These are phyloP conservation scores for Apamea anceps DNA, from an alignment of 2,888 invertebrate species.

Conservation along the genomic window DNA sequence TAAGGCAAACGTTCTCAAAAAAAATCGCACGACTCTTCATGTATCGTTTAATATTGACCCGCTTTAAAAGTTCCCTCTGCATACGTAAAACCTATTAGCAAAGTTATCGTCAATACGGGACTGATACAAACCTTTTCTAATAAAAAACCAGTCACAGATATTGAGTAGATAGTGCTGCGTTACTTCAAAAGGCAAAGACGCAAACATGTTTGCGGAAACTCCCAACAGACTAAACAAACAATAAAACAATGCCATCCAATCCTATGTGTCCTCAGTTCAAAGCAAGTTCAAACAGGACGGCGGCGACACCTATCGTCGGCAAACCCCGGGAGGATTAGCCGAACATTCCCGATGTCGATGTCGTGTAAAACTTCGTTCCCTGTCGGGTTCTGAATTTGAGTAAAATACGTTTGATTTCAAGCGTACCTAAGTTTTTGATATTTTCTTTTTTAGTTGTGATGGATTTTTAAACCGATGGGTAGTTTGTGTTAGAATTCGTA, in stretches of 20 bases:
- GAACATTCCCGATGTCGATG: conserved; percentile 54
- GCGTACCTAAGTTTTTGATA: neutral
- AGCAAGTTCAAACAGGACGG: conserved; percentile 40
- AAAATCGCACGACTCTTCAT: neutral
- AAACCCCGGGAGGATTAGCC: conserved; percentile 47
- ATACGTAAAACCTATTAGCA: neutral
- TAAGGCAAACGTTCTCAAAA: neutral
- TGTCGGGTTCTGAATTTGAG: conserved; percentile 34
- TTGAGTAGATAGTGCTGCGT: neutral
- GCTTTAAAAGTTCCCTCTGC: neutral
- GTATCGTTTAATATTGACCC: neutral
- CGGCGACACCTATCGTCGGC: conserved; percentile 44
- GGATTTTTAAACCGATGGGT: neutral
- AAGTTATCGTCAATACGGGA: neutral
- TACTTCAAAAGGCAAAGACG: conserved; percentile 9
- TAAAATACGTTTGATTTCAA: conserved; percentile 33
- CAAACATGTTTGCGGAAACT: conserved; percentile 37
- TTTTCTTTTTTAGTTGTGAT: neutral
- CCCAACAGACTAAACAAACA: conserved; percentile 53
- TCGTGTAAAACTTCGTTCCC: conserved; percentile 28
- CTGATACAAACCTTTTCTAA: neutral
- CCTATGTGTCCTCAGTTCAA: conserved; percentile 40
- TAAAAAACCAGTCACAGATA: neutral
- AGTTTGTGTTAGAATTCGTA: no score
- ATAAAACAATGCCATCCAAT: conserved; percentile 45